These are phyloP conservation scores for Idaea dimidiata DNA, from an alignment of 2,888 invertebrate species.

Conservation along the genomic window DNA sequence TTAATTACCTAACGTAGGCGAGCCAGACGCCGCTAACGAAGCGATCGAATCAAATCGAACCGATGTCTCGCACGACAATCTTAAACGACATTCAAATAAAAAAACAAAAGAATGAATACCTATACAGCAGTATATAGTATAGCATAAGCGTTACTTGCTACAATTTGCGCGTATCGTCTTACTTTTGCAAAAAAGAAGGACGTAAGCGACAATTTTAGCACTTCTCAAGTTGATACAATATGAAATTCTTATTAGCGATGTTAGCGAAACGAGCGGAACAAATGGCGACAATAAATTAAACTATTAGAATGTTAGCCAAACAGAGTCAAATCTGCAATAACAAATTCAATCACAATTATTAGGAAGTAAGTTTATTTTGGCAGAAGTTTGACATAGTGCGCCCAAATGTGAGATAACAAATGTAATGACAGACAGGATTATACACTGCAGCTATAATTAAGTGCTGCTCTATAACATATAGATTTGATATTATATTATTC, in stretches of 20 bases:
- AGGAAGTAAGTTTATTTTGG: neutral
- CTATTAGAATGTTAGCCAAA: constrained; percentile 13
- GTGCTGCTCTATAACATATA: constrained; percentile 19
- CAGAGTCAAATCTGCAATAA: neutral
- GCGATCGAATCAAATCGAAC: constrained; percentile 5
- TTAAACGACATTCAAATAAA: constrained; percentile 9
- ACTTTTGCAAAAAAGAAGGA: constrained; percentile 9
- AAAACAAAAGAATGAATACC: neutral
- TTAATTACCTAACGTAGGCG: neutral
- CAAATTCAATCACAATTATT: neutral
- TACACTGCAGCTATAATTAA: constrained; percentile 18
- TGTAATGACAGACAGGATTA: constrained; percentile 14
- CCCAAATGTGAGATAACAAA: neutral
- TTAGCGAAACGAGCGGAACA: constrained; percentile 17
- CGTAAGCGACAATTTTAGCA: constrained; percentile 22
- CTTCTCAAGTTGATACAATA: constrained; percentile 19
- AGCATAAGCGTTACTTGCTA: neutral
- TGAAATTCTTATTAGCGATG: neutral
- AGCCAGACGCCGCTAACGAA: constrained; percentile 7
- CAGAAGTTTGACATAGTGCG: neutral
- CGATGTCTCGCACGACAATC: neutral
- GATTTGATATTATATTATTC: constrained; percentile 21
- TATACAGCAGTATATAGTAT: too few relatives aligned
- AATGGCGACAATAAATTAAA: constrained; percentile 23
- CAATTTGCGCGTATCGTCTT: constrained; percentile 3